Conservation (phyloP, 35 echinoderm and acorn worm species). For the Chiridota heheva region DNA sequence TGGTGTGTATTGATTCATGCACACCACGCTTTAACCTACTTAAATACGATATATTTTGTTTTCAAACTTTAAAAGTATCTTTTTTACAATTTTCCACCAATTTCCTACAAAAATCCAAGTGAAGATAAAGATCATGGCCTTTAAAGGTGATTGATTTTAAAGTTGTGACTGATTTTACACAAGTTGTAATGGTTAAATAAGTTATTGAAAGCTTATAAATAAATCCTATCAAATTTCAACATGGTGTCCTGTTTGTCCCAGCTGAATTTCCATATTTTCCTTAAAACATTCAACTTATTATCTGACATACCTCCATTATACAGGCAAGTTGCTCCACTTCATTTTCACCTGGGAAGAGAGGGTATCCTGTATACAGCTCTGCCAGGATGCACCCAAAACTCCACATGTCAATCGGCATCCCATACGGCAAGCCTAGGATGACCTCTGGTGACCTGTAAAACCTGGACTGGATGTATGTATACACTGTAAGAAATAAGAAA, state of each 20-base stretch:
- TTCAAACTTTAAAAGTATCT: not conserved
- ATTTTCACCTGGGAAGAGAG: slow-evolving; percentile 89
- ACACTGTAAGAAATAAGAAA: slow-evolving; percentile 39
- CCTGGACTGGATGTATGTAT: slow-evolving; percentile 87
- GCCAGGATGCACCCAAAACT: slow-evolving; percentile 88
- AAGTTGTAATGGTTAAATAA: too few species aligned
- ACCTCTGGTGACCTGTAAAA: slow-evolving; percentile 90
- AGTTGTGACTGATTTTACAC: too few species aligned
- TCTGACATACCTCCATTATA: slow-evolving; percentile 81
- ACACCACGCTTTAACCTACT: not conserved
- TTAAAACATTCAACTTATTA: not conserved
- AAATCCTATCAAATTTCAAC: too few species aligned
- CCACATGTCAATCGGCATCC: slow-evolving; percentile 81
- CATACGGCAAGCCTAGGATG: slow-evolving; percentile 76
- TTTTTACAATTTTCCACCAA: not conserved
- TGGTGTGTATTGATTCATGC: too few species aligned
- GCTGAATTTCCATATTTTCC: too few species aligned
- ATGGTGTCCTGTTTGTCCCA: too few species aligned
- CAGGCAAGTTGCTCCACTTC: slow-evolving; percentile 90
- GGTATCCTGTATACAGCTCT: slow-evolving; percentile 87
- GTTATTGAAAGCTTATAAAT: too few species aligned
- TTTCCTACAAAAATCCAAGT: too few species aligned
- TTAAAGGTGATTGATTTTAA: too few species aligned
- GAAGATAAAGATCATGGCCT: too few species aligned
- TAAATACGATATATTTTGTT: not conserved